Conservation (phyloP, 2,113 vertebrate genomes). For the Gymnarchus niloticus region DNA sequence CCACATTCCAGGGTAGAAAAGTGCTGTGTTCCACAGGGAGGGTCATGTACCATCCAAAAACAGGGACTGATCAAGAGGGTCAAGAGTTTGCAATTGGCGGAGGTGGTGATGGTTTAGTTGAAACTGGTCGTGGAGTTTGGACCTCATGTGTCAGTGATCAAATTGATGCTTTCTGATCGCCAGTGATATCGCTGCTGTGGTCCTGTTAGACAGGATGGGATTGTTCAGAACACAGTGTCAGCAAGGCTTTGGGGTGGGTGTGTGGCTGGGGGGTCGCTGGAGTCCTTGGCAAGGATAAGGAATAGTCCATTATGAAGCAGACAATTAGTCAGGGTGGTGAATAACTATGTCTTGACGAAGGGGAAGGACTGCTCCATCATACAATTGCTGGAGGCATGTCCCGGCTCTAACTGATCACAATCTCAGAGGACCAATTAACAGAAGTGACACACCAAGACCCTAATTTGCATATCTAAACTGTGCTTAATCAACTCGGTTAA, state of each 20-base stretch:
- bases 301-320: conserved; percentile 36
- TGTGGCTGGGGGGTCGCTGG: conserved; percentile 39
- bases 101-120: too few relatives aligned
- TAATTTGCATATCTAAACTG: conserved; percentile 52
- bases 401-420: neutral
- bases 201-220: neutral
- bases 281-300: conserved; percentile 43
- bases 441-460: conserved; percentile 14
- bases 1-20: neutral
- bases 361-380: conserved; percentile 31
- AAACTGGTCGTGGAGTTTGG: too few relatives aligned
- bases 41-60: conserved; percentile 1
- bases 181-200: neutral
- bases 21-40: neutral
- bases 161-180: neutral
- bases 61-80: neutral
- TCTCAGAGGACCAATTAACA: conserved; percentile 9
- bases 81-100: neutral
- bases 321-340: conserved; percentile 35
- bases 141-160: neutral
- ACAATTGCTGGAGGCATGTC: neutral
- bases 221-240: too few relatives aligned
- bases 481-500: conserved; percentile 28
- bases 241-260: neutral
- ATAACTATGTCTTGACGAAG: conserved; percentile 42